Conservation (phyloP, 2,888 invertebrate species). For the Apoderus coryli region DNA sequence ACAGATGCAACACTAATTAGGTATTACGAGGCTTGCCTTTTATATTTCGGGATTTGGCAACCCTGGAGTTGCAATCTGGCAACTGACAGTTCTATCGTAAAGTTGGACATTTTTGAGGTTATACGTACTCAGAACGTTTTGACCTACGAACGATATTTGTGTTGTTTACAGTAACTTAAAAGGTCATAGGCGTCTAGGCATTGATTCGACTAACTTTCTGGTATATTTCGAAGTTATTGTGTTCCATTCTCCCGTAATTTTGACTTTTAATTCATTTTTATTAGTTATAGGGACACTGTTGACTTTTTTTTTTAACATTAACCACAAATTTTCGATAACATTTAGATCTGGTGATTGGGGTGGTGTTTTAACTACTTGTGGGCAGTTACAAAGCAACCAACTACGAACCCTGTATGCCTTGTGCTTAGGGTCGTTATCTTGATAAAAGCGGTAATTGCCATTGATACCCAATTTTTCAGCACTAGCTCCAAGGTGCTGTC, state of each 20-base stretch:
- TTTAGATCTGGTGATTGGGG: constrained; percentile 3
- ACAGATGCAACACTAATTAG: too few relatives aligned
- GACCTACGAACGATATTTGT: too few relatives aligned
- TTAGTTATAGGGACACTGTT: constrained; percentile 7
- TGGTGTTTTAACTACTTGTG: too few relatives aligned
- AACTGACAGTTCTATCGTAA: too few relatives aligned
- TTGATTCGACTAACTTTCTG: constrained; percentile 6
- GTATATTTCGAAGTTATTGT: constrained; percentile 7
- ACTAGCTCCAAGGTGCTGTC: constrained; percentile 2
- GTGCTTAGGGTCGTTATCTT: constrained; percentile 7
- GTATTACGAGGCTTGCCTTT: too few relatives aligned
- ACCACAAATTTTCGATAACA: constrained; percentile 1
- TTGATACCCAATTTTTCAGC: constrained; percentile 3
- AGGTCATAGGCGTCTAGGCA: constrained; percentile 2
- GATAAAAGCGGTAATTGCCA: constrained; percentile 6
- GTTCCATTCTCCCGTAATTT: constrained; percentile 5
- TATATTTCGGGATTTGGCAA: too few relatives aligned
- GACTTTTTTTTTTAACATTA: too few relatives aligned
- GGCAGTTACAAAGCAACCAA: constrained; percentile 5
- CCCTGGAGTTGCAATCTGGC: too few relatives aligned
- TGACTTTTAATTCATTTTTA: constrained; percentile 8
- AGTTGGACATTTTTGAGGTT: too few relatives aligned
- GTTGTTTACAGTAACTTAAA: too few relatives aligned
- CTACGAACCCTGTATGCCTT: constrained; percentile 1
- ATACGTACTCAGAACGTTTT: too few relatives aligned